phyloP scores from a whole-genome alignment of 2,797 vertebrate species.

The Leptatherina wallacei region DNA sequence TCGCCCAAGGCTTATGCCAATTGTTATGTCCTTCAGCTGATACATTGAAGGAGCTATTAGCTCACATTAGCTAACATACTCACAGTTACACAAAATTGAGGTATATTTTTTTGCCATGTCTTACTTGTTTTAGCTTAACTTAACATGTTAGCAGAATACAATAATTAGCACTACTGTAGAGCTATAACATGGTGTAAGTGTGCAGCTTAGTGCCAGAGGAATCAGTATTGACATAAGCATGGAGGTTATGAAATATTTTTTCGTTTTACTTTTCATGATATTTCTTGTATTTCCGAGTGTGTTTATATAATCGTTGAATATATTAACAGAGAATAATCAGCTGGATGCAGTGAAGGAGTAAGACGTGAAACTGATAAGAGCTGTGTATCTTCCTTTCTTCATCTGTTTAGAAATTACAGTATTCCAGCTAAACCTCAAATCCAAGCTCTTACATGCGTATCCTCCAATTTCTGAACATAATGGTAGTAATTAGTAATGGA shows the following conservation, averaged over 20 bases:
- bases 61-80: background rate
- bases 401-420: background rate
- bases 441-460: conserved; percentile 1
- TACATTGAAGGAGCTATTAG: background rate
- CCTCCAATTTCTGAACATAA: conserved; percentile 5
- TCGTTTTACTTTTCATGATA: too few species aligned
- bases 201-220: too few species aligned
- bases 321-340: background rate
- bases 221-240: too few species aligned
- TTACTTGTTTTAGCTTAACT: too few species aligned
- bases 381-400: background rate
- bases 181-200: too few species aligned
- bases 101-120: too few species aligned
- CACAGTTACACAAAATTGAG: background rate
- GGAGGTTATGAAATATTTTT: too few species aligned
- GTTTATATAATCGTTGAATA: background rate
- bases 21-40: too few species aligned
- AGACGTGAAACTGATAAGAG: background rate
- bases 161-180: too few species aligned
- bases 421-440: background rate
- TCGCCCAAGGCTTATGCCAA: too few species aligned
- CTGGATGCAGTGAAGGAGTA: background rate
- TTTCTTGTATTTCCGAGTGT: background rate
- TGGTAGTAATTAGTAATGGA: conserved; percentile 40
- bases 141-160: too few species aligned